Conservation (phyloP, 2,113 vertebrate genomes). For the Tauraco erythrolophus region DNA sequence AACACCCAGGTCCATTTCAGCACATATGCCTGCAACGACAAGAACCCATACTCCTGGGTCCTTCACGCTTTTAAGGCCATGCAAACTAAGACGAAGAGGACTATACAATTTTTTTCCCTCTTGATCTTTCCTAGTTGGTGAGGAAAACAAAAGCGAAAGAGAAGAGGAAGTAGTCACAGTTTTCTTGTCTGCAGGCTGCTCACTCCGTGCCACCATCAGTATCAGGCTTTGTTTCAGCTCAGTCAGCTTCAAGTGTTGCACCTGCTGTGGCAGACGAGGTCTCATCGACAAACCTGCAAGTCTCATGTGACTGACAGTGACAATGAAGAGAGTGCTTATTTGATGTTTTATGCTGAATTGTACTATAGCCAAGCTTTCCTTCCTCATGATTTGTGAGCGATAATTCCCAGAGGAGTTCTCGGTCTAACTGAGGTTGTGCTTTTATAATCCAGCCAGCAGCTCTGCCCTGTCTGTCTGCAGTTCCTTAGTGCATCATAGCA, state of each 20-base stretch:
- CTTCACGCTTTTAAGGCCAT: background rate
- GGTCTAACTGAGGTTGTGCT: background rate
- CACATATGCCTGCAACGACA: background rate
- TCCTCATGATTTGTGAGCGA: background rate
- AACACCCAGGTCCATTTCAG: accelerated
- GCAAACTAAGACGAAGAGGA: background rate
- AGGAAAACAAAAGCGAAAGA: background rate
- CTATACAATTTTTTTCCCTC: background rate
- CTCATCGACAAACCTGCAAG: background rate
- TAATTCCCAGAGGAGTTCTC: background rate
- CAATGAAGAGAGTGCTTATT: background rate
- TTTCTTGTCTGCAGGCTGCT: background rate
- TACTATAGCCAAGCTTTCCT: background rate
- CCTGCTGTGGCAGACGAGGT: background rate
- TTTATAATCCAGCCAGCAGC: background rate
- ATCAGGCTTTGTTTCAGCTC: background rate
- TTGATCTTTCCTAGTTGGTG: background rate
- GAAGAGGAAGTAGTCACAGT: background rate
- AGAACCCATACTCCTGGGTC: background rate
- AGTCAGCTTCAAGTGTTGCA: background rate
- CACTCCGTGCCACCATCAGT: background rate
- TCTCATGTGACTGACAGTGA: background rate
- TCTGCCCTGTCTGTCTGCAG: background rate
- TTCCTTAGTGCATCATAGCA: background rate
- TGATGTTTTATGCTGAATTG: background rate